These are phyloP conservation scores for Morone chrysops DNA, from an alignment of 2,113 vertebrate genomes.

Conservation along the genomic window DNA sequence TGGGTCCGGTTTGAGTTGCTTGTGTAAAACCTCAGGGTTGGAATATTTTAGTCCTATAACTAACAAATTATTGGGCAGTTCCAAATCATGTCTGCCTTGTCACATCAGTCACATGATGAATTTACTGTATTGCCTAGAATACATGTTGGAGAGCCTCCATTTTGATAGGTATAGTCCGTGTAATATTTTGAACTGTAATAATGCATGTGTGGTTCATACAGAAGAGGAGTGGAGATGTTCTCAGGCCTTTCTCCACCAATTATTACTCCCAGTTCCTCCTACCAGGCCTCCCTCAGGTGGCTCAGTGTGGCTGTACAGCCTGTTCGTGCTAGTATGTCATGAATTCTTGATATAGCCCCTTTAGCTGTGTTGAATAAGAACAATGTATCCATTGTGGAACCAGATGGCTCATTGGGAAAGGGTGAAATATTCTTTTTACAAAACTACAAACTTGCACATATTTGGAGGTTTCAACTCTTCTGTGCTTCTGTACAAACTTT, in stretches of 20 bases:
- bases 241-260: not conserved
- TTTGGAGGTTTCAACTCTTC: not conserved
- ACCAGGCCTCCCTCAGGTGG: not conserved
- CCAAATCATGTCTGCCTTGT: not conserved
- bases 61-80: not conserved
- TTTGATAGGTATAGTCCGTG: not conserved
- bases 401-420: too few relatives aligned
- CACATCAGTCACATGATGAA: not conserved
- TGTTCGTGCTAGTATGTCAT: too few relatives aligned
- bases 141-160: not conserved
- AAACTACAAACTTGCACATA: too few relatives aligned
- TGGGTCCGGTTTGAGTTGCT: not conserved
- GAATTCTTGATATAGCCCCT: too few relatives aligned
- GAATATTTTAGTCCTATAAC: not conserved
- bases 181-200: not conserved
- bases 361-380: too few relatives aligned
- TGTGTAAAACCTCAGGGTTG: not conserved
- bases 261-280: not conserved
- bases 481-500: constrained; percentile 6
- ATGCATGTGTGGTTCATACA: not conserved
- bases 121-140: not conserved
- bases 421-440: too few relatives aligned
- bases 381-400: too few relatives aligned
- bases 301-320: not conserved
- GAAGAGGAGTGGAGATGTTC: not conserved